Evolutionary conservation across 2,797 vertebrate species (phyloP).

Genomic region (Bradypodion pumilum): DNA sequence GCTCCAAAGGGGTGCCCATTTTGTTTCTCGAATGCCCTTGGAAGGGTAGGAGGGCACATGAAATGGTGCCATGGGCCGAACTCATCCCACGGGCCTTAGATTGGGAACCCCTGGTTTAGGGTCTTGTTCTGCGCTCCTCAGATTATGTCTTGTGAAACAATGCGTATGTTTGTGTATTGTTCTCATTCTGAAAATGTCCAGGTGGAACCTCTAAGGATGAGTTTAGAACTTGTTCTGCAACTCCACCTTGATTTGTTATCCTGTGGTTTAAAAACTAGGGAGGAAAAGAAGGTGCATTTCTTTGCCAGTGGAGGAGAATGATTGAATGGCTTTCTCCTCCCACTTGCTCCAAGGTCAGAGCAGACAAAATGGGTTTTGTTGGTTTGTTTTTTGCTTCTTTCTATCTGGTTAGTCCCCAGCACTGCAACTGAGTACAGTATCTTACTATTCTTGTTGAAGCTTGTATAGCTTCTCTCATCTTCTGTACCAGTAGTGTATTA

Average conservation of each 20-base stretch:
- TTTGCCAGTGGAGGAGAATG: neutral
- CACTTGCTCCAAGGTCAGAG: too few relatives aligned
- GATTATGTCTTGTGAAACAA: neutral
- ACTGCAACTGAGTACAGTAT: neutral
- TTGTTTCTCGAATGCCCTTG: too few relatives aligned
- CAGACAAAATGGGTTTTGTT: too few relatives aligned
- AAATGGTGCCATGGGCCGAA: too few relatives aligned
- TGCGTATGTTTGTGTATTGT: neutral
- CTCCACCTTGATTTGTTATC: neutral
- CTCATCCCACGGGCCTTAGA: too few relatives aligned
- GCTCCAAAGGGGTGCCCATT: too few relatives aligned
- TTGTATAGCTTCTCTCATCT: neutral
- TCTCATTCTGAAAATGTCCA: neutral
- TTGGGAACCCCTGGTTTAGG: too few relatives aligned
- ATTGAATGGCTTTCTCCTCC: neutral
- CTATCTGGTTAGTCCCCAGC: neutral
- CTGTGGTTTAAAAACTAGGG: fast-evolving
- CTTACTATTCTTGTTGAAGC: too few relatives aligned
- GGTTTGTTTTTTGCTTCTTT: neutral
- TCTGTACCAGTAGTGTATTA: neutral
- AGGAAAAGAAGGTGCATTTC: neutral
- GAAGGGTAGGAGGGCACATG: too few relatives aligned
- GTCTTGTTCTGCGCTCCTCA: too few relatives aligned
- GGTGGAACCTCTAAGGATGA: fast-evolving
- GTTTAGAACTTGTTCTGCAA: neutral